phyloP scores from a whole-genome alignment of 2,888 invertebrate genomes.

The Eristalinus aeneus region DNA sequence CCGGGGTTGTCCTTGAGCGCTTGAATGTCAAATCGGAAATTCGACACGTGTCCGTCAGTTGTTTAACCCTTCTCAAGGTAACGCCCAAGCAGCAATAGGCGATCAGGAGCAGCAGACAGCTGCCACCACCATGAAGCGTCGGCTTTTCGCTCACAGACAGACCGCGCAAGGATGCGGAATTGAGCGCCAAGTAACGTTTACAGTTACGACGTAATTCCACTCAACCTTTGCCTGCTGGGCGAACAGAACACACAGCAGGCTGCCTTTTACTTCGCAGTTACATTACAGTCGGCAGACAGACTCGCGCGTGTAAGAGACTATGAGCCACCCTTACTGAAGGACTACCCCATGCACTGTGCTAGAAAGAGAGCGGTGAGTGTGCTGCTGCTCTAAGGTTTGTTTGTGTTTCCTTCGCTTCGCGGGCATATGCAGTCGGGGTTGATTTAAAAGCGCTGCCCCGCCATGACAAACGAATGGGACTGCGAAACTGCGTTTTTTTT shows the following conservation, averaged over 20 bases:
- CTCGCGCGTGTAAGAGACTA: background rate
- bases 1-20: conserved; percentile 27
- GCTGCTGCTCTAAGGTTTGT: background rate
- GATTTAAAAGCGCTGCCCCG: no score
- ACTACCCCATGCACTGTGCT: background rate
- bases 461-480: background rate
- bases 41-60: conserved; percentile 80
- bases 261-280: conserved; percentile 77
- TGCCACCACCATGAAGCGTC: conserved; percentile 15
- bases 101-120: conserved; percentile 72
- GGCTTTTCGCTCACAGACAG: conserved; percentile 7
- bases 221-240: conserved; percentile 79
- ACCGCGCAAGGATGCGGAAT: conserved; percentile 35
- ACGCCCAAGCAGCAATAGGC: conserved; percentile 80
- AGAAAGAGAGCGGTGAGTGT: background rate
- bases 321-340: background rate
- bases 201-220: conserved; percentile 81
- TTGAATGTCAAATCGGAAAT: conserved; percentile 63
- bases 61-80: conserved; percentile 81
- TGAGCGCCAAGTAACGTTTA: conserved; percentile 73
- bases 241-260: conserved; percentile 72
- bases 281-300: conserved; percentile 63
- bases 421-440: background rate
- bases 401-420: background rate
- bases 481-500: conserved; percentile 53